These are phyloP conservation scores for Megaceryle torquata DNA, from an alignment of 2,113 vertebrate species.

Conservation along the genomic window DNA sequence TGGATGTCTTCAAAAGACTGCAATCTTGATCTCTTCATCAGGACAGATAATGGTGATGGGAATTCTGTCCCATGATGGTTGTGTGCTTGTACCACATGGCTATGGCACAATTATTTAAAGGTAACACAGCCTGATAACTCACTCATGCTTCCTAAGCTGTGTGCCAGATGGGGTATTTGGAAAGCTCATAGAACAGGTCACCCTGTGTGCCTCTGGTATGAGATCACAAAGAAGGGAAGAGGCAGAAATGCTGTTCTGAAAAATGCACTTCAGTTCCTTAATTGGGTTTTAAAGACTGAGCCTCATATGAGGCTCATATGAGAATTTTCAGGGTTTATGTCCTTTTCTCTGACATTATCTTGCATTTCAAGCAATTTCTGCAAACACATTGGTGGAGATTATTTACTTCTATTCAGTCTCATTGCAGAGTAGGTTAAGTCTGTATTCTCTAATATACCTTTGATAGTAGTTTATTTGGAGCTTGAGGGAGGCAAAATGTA, in stretches of 20 bases:
- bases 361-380: background rate
- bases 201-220: background rate
- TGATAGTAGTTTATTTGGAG: background rate
- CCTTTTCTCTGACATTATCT: background rate
- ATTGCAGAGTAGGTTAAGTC: background rate
- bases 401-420: background rate
- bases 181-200: background rate
- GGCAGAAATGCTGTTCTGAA: background rate
- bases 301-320: accelerated
- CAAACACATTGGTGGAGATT: background rate
- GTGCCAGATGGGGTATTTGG: background rate
- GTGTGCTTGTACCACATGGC: background rate
- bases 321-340: background rate
- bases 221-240: background rate
- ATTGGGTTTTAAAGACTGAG: background rate
- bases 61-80: background rate
- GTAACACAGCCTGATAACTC: background rate
- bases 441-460: background rate
- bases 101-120: background rate
- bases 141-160: background rate
- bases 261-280: background rate
- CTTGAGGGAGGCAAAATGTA: background rate
- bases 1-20: background rate
- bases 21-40: background rate
- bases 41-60: too few relatives aligned